Evolutionary conservation across 2,888 invertebrate species (phyloP), one percentile per base, ranked within the genome.

Genomic region (Therioaphis trifolii): DNA sequence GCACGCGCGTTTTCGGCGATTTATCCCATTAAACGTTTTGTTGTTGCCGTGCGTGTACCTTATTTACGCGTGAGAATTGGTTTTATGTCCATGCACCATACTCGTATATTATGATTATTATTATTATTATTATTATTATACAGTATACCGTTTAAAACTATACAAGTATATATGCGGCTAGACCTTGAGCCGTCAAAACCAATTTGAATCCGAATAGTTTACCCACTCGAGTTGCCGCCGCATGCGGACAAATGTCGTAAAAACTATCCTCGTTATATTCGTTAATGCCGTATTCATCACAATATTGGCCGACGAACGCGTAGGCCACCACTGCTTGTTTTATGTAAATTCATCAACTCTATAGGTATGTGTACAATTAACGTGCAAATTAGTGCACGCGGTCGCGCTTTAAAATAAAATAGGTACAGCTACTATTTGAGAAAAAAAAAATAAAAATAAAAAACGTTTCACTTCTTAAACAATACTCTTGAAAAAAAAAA

Each of bases 161-260:
- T 4, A 74, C 14, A 40, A 43, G 7, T 61, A 52, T 21, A 5
- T 43, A 12, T 35, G 21, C 35, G 46, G 40, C 12, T 4, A 40
- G 18, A 52, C 78, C 78, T 78, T 78, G 78, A 78, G n/a, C 68
- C 52, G 78, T 78, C 78, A 12, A 40, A 35, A 55, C 18, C 35
- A 27, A 68, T 68, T 68, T 55, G 52, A 68, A 40, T 68, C 40
- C 40, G 52, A 55, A 78, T n/a, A 52, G 35, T 68, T 68, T 78
- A 52, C 52, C 78, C 52, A 68, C 52, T 52, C 52, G 49, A 77
- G 66, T n/a, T 43, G 18, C 46, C 15, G 21, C 0, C 49, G 49
- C 43, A 24, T 40, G 11, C 21, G 15, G 24, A 43, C 55, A 58
- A 78, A 43, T 15, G 46, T 43, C 55, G 71, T 80, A 71, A 71